phyloP scores from a whole-genome alignment of 2,797 vertebrate genomes.

The Parauchenoglanis ngamensis region DNA sequence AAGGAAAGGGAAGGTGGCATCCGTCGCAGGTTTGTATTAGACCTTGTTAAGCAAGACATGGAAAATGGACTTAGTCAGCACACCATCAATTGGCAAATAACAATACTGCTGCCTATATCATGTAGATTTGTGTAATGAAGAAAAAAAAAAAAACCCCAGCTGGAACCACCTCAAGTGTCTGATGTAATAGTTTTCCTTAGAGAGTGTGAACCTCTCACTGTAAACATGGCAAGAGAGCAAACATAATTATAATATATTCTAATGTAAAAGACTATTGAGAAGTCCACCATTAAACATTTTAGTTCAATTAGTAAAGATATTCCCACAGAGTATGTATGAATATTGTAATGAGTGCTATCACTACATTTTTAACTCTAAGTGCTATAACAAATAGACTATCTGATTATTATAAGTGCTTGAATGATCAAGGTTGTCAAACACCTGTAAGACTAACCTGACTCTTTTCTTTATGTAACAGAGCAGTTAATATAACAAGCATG shows the following conservation, averaged over 20 bases:
- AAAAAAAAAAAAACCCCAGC: not conserved
- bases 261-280: not conserved
- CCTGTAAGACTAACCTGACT: not conserved
- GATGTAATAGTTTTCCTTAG: not conserved
- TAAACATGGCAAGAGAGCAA: conserved; percentile 36
- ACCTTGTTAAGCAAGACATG: not conserved
- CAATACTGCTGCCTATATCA: not conserved
- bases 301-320: not conserved
- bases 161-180: not conserved
- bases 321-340: not conserved
- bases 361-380: not conserved
- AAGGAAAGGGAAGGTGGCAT: not conserved
- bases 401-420: not conserved
- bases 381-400: not conserved
- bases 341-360: not conserved
- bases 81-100: not conserved
- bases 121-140: not conserved
- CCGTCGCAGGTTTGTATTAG: not conserved
- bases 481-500: not conserved
- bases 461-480: not conserved
- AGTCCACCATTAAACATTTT: not conserved
- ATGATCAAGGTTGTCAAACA: not conserved
- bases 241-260: not conserved
- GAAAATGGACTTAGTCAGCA: not conserved
- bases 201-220: not conserved